Conservation (phyloP, 2,888 invertebrate species). For the Acleris holmiana region DNA sequence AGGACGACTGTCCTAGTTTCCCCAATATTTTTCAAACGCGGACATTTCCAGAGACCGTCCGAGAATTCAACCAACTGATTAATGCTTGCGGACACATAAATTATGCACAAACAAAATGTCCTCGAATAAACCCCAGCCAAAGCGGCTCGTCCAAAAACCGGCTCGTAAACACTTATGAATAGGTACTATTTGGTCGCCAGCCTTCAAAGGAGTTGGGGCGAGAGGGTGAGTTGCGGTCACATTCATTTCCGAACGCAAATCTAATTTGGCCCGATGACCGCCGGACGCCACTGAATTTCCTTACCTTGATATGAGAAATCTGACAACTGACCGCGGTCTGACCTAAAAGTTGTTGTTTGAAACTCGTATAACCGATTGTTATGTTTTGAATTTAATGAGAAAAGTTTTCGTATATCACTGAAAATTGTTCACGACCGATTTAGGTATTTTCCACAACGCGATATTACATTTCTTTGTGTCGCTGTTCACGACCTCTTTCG, state of each 20-base stretch:
- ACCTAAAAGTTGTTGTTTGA: constrained; percentile 16
- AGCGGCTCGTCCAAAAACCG: constrained; percentile 44
- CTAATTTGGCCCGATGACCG: constrained; percentile 15
- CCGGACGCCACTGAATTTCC: constrained; percentile 19
- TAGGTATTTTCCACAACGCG: no score
- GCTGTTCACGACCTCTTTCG: no score
- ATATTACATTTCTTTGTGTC: no score
- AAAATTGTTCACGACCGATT: no score
- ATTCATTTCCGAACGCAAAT: constrained; percentile 47
- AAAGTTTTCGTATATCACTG: no score
- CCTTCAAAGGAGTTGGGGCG: constrained; percentile 56
- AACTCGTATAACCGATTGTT: constrained; percentile 6
- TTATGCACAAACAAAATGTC: constrained; percentile 43
- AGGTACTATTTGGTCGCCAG: constrained; percentile 37
- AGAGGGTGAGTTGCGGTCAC: constrained; percentile 46
- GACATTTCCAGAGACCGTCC: constrained; percentile 8
- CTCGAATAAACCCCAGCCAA: constrained; percentile 45
- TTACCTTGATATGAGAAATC: constrained; percentile 21
- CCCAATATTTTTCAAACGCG: not conserved
- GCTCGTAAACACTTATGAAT: constrained; percentile 44
- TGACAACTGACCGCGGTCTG: constrained; percentile 12
- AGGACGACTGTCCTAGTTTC: not conserved
- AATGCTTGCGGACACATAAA: constrained; percentile 36
- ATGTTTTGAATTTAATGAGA: constrained; percentile 3
- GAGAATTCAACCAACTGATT: constrained; percentile 32